Evolutionary conservation across 1,140 invertebrate species (phyloP).

Genomic region (Philaenus spumarius): DNA sequence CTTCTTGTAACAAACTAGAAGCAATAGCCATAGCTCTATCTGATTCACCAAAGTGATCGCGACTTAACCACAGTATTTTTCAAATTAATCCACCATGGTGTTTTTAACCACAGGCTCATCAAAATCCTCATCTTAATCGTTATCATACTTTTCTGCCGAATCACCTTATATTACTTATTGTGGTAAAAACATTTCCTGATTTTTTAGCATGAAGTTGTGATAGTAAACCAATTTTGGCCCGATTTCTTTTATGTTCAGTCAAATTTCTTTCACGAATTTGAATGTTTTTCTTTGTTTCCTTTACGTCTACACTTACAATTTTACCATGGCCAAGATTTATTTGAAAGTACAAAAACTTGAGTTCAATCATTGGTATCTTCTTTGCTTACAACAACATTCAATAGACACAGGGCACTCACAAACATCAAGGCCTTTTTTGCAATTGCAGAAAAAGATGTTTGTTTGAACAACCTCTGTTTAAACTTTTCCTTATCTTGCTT

Average conservation of each 20-base stretch:
- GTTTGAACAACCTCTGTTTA: too few relatives aligned
- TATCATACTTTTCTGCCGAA: not conserved
- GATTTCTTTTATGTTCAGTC: not conserved
- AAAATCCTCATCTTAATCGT: not conserved
- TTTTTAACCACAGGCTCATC: not conserved
- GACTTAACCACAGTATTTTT: constrained; percentile 17
- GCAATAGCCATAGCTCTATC: constrained; percentile 21
- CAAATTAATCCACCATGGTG: constrained; percentile 21
- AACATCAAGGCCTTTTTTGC: too few relatives aligned
- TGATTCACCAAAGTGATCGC: constrained; percentile 17
- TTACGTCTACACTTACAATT: constrained; percentile 2
- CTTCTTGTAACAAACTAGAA: constrained; percentile 17
- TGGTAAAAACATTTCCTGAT: not conserved
- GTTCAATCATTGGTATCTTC: not conserved
- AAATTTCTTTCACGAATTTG: not conserved
- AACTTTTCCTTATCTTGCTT: too few relatives aligned
- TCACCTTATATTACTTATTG: too few relatives aligned
- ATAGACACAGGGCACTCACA: too few relatives aligned
- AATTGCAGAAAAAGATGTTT: too few relatives aligned
- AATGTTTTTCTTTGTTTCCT: not conserved
- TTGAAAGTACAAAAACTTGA: constrained; percentile 4
- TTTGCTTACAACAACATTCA: too few relatives aligned
- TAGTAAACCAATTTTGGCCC: not conserved
- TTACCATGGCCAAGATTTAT: not conserved
- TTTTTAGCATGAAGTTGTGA: constrained; percentile 1